A percentile compares a stretch with the other conserved stretches of the same genome.
These are phyloP conservation scores for Callionymus lyra DNA, from an alignment of 2,113 vertebrate species.

Conservation along the genomic window DNA sequence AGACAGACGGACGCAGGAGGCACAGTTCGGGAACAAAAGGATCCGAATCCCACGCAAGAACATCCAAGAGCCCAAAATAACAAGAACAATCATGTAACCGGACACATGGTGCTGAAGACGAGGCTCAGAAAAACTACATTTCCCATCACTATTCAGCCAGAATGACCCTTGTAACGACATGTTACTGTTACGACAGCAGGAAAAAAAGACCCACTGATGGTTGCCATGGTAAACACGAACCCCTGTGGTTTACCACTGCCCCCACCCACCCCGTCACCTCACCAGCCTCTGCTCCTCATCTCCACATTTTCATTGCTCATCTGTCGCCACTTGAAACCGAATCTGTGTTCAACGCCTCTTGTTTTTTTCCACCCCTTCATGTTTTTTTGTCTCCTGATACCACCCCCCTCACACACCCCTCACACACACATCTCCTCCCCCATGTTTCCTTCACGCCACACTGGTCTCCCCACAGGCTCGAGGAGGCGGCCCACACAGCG, in stretches of 20 bases:
- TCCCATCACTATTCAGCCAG: no score
- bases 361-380: conserved; percentile 3
- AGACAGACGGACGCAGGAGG: no score
- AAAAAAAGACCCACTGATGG: conserved; percentile 40
- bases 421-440: conserved; percentile 6
- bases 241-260: conserved; percentile 24
- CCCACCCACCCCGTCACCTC: conserved; percentile 16
- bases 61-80: no score
- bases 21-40: no score
- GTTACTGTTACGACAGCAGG: conserved; percentile 25
- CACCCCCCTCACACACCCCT: background rate
- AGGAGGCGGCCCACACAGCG: conserved; percentile 7
- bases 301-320: background rate
- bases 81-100: no score
- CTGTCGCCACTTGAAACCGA: no score
- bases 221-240: conserved; percentile 55
- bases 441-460: conserved; percentile 32
- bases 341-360: no score
- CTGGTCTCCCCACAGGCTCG: conserved; percentile 26
- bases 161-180: no score
- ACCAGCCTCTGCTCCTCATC: conserved; percentile 4
- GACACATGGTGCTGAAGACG: no score
- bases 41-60: no score
- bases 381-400: conserved; percentile 1
- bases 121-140: no score